These are phyloP conservation scores for Eupeodes latifasciatus DNA, from an alignment of 2,888 invertebrate species.

Conservation along the genomic window DNA sequence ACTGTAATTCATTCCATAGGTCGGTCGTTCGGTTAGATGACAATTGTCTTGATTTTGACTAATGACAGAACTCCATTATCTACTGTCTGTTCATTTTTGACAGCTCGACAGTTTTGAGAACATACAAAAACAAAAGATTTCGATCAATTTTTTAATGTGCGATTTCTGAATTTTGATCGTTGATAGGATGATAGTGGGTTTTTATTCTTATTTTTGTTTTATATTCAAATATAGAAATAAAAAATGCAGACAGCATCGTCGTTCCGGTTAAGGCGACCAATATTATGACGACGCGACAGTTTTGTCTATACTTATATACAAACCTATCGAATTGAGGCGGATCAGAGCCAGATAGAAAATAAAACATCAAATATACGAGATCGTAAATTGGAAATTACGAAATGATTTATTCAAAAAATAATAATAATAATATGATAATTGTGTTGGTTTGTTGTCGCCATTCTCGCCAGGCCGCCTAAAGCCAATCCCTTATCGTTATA, in stretches of 20 bases:
- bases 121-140: conserved; percentile 31
- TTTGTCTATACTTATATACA: background rate
- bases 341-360: conserved; percentile 15
- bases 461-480: conserved; percentile 42
- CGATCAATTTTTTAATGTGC: conserved; percentile 19
- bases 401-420: conserved; percentile 67
- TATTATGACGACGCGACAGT: conserved; percentile 17
- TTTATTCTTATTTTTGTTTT: no score
- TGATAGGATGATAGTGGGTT: background rate
- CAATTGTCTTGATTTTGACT: conserved; percentile 4
- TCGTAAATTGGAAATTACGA: conserved; percentile 70
- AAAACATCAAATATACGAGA: conserved; percentile 54
- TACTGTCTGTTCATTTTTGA: conserved; percentile 46
- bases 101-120: conserved; percentile 44
- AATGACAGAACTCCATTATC: conserved; percentile 23
- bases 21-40: conserved; percentile 5
- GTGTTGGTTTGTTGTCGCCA: no score
- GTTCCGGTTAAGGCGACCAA: conserved; percentile 62
- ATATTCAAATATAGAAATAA: conserved; percentile 61
- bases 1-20: background rate
- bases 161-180: conserved; percentile 5
- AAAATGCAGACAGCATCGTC: conserved; percentile 75
- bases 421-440: conserved; percentile 55
- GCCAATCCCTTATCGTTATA: conserved; percentile 51
- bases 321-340: background rate